Conservation (phyloP, 1,140 invertebrate species). For the Ditylenchus dipsaci region DNA sequence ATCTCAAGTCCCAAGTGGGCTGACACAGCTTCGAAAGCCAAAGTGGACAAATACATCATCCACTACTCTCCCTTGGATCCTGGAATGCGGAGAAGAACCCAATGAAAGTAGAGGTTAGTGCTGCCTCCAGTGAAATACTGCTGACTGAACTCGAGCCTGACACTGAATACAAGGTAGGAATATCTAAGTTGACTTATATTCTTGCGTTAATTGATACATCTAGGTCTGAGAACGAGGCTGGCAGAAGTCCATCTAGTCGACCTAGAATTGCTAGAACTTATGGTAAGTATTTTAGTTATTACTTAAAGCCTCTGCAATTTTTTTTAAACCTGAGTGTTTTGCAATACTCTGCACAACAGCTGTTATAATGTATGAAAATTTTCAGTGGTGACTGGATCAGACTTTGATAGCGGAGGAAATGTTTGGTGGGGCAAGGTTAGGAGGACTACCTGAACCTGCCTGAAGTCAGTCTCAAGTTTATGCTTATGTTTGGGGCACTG, state of each 20-base stretch:
- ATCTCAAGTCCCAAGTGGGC: slow-evolving; percentile 2
- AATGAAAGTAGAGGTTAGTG: slow-evolving; percentile 13
- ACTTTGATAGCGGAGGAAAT: neutral
- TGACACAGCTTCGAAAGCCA: neutral
- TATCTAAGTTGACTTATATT: too few relatives aligned
- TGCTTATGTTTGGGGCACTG: neutral
- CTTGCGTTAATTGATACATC: too few relatives aligned
- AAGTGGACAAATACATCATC: slow-evolving; percentile 29
- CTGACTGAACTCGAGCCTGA: slow-evolving; percentile 19
- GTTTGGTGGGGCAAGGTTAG: slow-evolving; percentile 6
- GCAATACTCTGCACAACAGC: too few relatives aligned
- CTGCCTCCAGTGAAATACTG: slow-evolving; percentile 13
- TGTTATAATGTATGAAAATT: too few relatives aligned
- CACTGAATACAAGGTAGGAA: slow-evolving; percentile 26
- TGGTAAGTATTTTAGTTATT: slow-evolving; percentile 19
- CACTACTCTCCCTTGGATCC: slow-evolving; percentile 13
- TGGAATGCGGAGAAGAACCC: slow-evolving; percentile 8
- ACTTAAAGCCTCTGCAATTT: too few relatives aligned
- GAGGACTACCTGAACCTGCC: neutral
- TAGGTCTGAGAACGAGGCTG: slow-evolving; percentile 29
- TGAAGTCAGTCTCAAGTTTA: slow-evolving; percentile 2
- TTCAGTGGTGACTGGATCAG: too few relatives aligned
- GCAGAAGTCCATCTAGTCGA: slow-evolving; percentile 18
- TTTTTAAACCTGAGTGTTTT: too few relatives aligned
- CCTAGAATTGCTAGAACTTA: slow-evolving; percentile 28